Percentiles rank a stretch among this genome's conserved stretches.
These are phyloP conservation scores for Phyllopteryx taeniolatus DNA, from an alignment of 2,113 vertebrate genomes.

Conservation along the genomic window DNA sequence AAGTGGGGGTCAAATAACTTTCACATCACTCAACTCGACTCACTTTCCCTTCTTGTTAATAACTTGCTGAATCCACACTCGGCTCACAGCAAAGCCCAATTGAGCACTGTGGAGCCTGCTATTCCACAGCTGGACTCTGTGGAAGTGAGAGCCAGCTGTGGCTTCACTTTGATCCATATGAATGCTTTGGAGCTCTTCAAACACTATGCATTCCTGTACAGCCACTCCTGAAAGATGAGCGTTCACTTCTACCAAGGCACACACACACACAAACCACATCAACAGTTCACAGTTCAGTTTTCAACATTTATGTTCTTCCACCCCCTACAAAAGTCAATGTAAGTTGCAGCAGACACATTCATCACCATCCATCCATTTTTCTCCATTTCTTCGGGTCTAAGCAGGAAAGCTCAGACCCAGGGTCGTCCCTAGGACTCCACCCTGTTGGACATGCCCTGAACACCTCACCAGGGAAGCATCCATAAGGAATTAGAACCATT, in stretches of 20 bases:
- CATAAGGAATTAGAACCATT: no score
- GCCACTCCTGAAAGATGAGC: slow-evolving; percentile 59
- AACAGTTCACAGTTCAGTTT: not conserved
- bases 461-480: no score
- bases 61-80: slow-evolving; percentile 11
- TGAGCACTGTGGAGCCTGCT: slow-evolving; percentile 23
- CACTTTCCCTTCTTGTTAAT: slow-evolving; percentile 9
- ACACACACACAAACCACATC: not conserved
- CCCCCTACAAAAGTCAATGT: not conserved
- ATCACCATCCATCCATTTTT: not conserved
- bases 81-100: not conserved
- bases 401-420: no score
- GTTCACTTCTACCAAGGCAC: slow-evolving; percentile 6
- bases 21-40: not conserved
- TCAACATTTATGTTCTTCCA: not conserved
- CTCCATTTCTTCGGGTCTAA: not conserved
- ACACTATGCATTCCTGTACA: slow-evolving; percentile 58
- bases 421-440: no score
- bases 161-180: slow-evolving; percentile 55
- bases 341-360: not conserved
- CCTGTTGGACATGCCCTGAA: no score
- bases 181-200: slow-evolving; percentile 39
- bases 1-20: not conserved
- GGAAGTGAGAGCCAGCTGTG: slow-evolving; percentile 55
- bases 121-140: slow-evolving; percentile 40